Conservation (phyloP, 2,888 invertebrate species). For the Monochamus alternatus region DNA sequence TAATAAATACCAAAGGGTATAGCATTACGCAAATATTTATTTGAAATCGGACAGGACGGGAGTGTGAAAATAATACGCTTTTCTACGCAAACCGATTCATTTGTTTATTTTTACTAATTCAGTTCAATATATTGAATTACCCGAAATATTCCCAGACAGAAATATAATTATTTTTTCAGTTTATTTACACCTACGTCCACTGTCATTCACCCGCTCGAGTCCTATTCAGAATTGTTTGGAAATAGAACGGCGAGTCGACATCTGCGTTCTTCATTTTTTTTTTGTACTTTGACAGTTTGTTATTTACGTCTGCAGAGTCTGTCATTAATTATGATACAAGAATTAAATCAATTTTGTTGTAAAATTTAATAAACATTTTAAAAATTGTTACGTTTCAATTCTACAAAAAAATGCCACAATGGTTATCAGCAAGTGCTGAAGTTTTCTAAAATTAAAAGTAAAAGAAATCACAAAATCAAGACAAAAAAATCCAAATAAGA, state of each 20-base stretch:
- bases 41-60: not conserved
- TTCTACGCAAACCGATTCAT: not conserved
- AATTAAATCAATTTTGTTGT: too few relatives aligned
- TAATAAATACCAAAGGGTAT: constrained; percentile 4
- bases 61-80: constrained; percentile 7
- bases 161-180: constrained; percentile 19
- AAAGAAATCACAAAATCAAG: too few relatives aligned
- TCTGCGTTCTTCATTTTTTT: not conserved
- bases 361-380: too few relatives aligned
- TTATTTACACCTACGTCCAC: constrained; percentile 13
- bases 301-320: too few relatives aligned
- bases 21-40: constrained; percentile 1
- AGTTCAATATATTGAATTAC: constrained; percentile 17
- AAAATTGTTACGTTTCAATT: too few relatives aligned
- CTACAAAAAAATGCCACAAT: too few relatives aligned
- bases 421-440: too few relatives aligned
- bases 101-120: constrained; percentile 11
- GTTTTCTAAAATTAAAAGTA: too few relatives aligned
- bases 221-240: constrained; percentile 21
- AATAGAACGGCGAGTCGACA: constrained; percentile 19
- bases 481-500: too few relatives aligned
- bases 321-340: too few relatives aligned
- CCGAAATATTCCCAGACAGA: not conserved
- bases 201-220: constrained; percentile 13
- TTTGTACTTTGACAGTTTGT: not conserved